phyloP scores from a whole-genome alignment of 2,113 vertebrate genomes.

The Hemichromis elongatus region DNA sequence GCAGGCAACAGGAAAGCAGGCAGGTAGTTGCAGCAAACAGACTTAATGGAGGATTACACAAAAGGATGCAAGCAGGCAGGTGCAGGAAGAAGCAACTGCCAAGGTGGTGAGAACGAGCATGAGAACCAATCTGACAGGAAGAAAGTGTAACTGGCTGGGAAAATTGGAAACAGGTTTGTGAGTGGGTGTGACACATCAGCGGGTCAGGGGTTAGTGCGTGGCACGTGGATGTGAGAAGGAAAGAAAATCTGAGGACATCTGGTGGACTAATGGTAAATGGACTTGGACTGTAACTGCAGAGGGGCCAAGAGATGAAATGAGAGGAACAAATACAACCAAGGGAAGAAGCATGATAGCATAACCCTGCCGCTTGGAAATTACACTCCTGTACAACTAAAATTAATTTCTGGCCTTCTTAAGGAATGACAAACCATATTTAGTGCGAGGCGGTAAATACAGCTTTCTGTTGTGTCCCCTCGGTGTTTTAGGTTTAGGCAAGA shows the following conservation, averaged over 20 bases:
- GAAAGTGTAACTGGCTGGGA: neutral
- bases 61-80: neutral
- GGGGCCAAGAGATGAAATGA: neutral
- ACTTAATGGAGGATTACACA: neutral
- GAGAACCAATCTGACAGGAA: neutral
- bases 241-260: neutral
- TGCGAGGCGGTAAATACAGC: neutral
- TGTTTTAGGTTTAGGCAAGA: neutral
- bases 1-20: neutral
- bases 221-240: neutral
- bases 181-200: neutral
- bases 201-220: neutral
- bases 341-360: neutral
- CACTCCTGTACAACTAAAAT: neutral
- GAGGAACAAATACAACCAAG: neutral
- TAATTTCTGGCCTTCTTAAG: neutral
- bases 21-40: neutral
- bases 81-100: neutral
- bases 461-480: neutral
- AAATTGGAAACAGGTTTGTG: neutral
- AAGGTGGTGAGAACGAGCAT: neutral
- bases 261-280: neutral
- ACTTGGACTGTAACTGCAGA: neutral
- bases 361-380: rapidly evolving
- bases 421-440: neutral